These are phyloP conservation scores for Nycticryphes semicollaris DNA, from an alignment of 2,113 vertebrate species.

Conservation along the genomic window DNA sequence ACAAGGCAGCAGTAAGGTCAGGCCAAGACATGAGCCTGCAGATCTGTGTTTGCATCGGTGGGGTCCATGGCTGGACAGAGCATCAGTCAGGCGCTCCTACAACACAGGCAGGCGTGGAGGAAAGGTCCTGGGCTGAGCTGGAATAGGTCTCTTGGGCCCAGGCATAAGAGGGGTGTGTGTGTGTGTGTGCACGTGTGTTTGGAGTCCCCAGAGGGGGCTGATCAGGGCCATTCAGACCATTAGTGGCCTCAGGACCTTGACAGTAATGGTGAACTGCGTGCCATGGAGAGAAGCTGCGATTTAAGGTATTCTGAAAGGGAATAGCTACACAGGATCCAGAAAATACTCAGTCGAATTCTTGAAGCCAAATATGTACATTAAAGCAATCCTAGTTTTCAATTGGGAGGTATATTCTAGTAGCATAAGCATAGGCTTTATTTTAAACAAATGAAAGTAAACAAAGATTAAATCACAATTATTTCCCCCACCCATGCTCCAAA, in stretches of 20 bases:
- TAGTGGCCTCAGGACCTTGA: too few relatives aligned
- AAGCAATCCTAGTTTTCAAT: neutral
- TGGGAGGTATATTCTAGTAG: neutral
- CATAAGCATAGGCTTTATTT: neutral
- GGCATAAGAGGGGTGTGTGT: too few relatives aligned
- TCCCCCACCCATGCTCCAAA: neutral
- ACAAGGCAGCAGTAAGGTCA: neutral
- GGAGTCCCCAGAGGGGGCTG: too few relatives aligned
- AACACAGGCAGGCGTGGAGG: neutral
- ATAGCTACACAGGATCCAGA: neutral
- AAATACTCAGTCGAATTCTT: neutral
- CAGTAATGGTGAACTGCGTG: neutral
- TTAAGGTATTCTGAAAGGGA: neutral
- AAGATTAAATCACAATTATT: neutral
- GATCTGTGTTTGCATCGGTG: neutral
- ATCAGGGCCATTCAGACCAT: neutral
- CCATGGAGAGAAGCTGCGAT: neutral
- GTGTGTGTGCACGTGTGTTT: neutral
- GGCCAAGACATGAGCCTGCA: neutral
- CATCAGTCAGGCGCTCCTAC: neutral
- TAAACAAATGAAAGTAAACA: neutral
- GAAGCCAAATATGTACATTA: neutral
- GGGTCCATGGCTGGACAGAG: neutral
- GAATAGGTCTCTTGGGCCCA: neutral
- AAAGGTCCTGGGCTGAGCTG: neutral